These are phyloP conservation scores for Vanessa cardui DNA, from an alignment of 2,888 invertebrate species.

Conservation along the genomic window DNA sequence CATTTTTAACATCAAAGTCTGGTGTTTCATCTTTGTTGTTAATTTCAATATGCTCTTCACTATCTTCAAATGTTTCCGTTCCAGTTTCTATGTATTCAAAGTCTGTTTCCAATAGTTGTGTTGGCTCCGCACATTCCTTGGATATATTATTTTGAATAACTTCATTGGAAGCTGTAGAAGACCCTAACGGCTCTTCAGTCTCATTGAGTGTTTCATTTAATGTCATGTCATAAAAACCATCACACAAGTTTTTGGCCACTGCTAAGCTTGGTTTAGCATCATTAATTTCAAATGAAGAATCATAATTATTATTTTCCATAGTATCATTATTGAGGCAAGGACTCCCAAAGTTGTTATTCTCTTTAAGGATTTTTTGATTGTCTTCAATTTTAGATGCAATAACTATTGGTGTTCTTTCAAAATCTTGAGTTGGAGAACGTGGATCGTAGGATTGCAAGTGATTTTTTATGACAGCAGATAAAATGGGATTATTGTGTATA, in stretches of 20 bases:
- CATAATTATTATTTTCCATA: constrained; percentile 50
- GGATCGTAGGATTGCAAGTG: constrained; percentile 81
- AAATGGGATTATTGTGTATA: constrained; percentile 73
- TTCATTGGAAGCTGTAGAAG: constrained; percentile 72
- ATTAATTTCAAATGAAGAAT: constrained; percentile 55
- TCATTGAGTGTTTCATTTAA: constrained; percentile 68
- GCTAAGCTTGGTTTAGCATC: constrained; percentile 58
- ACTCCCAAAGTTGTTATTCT: constrained; percentile 48
- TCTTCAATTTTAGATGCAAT: constrained; percentile 57
- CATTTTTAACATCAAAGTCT: constrained; percentile 42
- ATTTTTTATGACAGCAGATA: constrained; percentile 76
- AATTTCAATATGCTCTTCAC: constrained; percentile 45
- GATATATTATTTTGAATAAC: constrained; percentile 65
- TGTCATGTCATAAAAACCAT: constrained; percentile 65
- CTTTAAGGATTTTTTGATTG: constrained; percentile 47
- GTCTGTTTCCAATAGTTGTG: constrained; percentile 83
- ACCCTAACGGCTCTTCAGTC: constrained; percentile 64
- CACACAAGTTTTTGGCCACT: constrained; percentile 69
- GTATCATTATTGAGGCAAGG: constrained; percentile 54
- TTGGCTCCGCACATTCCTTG: constrained; percentile 61
- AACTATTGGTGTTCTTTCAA: constrained; percentile 83
- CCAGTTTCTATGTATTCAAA: constrained; percentile 81
- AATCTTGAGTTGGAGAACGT: constrained; percentile 83
- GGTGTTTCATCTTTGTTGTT: constrained; percentile 9
- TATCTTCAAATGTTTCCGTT: constrained; percentile 55